Evolutionary conservation across 2,113 vertebrate species (phyloP), one percentile per base, ranked within the genome.

Genomic region (Alaudala cheleensis): DNA sequence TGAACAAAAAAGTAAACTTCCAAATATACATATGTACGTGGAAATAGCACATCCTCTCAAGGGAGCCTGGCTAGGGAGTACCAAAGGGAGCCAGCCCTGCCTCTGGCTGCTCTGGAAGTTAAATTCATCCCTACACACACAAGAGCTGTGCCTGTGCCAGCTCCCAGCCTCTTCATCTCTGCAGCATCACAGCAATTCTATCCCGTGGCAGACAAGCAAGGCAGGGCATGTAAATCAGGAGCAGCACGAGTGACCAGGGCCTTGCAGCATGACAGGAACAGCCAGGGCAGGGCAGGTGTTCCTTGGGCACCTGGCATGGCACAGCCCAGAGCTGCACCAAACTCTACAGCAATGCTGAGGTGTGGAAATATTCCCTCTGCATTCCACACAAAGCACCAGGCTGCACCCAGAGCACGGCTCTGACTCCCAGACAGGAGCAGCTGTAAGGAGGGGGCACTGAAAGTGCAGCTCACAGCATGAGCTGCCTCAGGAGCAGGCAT

Each of bases 401-500:
- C 22, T 7, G 25, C 37, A 37, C 50, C 69, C 2, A 0, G 65
- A 84, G 81, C 12, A 0, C 0, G 0, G 70, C 83, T 65, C 91
- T 5, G 18, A 69, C 67, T 61, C 14, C 5, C 44, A 21, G 71
- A 37, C 19, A 71, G 69, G 34, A 86, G n/a, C 54, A 60, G 57
- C 47, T 78, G 33, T 6, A 44, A 77, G 70, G 64, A 86, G 76
- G 9, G 5, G 11, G 33, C 56, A 14, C 10, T 5, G 7, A 28
- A 86, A 25, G 4, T 3, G 20, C 67, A 34, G 67, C 8, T 69
- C 67, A 17, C 5, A 11, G 54, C 11, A 25, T 6, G 62, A 50
- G 40, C 8, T 10, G 9, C 49, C 23, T 51, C 9, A 3, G 29
- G 39, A 64, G 39, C 37, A 44, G 15, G 53, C 0, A 0, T 31